Percentiles rank a stretch among this genome's conserved stretches.
phyloP scores from a whole-genome alignment of 2,797 vertebrate genomes.

The Chiroxiphia lanceolata region DNA sequence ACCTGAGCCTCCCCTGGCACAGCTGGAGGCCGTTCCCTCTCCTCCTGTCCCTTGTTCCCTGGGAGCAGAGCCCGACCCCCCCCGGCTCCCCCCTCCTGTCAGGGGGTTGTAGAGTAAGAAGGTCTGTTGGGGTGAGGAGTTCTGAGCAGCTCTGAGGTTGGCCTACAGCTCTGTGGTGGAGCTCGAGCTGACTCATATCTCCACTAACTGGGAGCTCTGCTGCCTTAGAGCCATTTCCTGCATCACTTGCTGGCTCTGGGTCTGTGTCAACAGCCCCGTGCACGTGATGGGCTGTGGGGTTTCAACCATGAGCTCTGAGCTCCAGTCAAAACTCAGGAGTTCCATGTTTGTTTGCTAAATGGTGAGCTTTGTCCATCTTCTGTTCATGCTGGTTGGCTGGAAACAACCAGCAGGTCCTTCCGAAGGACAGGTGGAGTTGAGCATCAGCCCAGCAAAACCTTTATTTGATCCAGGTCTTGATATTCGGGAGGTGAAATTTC shows the following conservation, averaged over 20 bases:
- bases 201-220: fast-evolving
- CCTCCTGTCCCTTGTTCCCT: background rate
- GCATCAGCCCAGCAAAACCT: background rate
- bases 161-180: background rate
- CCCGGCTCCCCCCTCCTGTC: background rate
- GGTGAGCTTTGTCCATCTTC: background rate
- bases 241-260: background rate
- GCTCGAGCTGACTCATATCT: background rate
- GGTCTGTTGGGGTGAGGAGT: background rate
- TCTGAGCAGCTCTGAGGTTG: background rate
- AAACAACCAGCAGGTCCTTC: background rate
- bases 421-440: background rate
- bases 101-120: fast-evolving
- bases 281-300: background rate
- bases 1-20: fast-evolving
- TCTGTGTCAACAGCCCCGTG: background rate
- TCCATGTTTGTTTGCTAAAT: fast-evolving
- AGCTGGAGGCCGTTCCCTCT: background rate
- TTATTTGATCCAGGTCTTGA: background rate
- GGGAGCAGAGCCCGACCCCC: background rate
- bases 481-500: background rate
- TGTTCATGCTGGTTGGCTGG: background rate
- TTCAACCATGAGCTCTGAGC: background rate
- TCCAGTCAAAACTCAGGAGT: fast-evolving
- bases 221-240: fast-evolving